phyloP scores from a whole-genome alignment of 2,888 invertebrate species.

The Candidula unifasciata region DNA sequence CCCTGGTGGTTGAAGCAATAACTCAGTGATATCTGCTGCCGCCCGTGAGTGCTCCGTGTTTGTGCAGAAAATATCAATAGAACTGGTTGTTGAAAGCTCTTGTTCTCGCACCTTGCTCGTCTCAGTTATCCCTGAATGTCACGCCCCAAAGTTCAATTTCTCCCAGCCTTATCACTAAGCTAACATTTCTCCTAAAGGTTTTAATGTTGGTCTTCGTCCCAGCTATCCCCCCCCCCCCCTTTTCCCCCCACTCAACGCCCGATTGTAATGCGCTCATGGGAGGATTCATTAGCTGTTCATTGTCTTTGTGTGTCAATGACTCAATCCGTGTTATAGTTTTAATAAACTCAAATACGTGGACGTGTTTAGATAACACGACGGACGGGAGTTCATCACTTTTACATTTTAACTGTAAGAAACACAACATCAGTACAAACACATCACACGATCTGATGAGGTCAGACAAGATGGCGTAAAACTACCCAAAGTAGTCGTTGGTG shows the following conservation, averaged over 20 bases:
- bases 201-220: constrained; percentile 9
- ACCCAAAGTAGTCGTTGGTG: not conserved
- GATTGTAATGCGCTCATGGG: not conserved
- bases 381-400: not conserved
- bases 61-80: constrained; percentile 28
- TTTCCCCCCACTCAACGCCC: too few species aligned
- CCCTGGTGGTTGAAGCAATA: too few species aligned
- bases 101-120: constrained; percentile 4
- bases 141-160: constrained; percentile 38
- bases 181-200: constrained; percentile 17
- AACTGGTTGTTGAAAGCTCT: constrained; percentile 12
- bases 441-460: not conserved
- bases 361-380: not conserved
- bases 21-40: not conserved
- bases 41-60: constrained; percentile 16
- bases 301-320: constrained; percentile 20
- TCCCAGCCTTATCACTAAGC: constrained; percentile 31
- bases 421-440: not conserved
- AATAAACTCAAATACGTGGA: not conserved
- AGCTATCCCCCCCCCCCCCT: too few species aligned
- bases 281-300: constrained; percentile 30
- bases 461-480: not conserved
- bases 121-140: constrained; percentile 21
- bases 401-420: constrained; percentile 4
- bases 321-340: not conserved